Evolutionary conservation across 2,113 vertebrate genomes (phyloP), one percentile per base, ranked within the genome.

Genomic region (Spea multiplicata): DNA sequence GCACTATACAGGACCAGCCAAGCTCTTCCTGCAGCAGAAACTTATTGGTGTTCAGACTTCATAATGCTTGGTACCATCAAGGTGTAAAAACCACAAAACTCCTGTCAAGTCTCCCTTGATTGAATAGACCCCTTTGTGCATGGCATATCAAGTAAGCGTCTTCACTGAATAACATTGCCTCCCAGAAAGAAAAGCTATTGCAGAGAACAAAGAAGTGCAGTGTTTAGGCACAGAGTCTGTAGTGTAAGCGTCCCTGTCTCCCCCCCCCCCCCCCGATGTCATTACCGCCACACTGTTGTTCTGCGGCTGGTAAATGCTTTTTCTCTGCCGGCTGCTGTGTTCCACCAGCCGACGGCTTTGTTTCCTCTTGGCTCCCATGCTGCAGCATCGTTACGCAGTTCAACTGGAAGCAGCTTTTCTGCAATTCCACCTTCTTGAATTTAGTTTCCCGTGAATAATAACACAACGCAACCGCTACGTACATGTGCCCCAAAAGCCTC

Each of bases 401-500:
- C 53, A 66, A 30, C 65, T 12, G 45, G 48, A 75, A 66, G 65
- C 52, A 66, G 61, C 61, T 53, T 61, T 13, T 50, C 62, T 75
- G 62, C n/a, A 50, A 50, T 65, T 50, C 50, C 52, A 9, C 48
- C 73, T 74, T 74, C 55, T 64, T 61, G n/a, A 49, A 30, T 45
- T 76, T 72, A 67, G 52, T 52, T 48, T 45, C 59, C 55, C 44
- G 76, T 6, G 46, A 61, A 45, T 16, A 12, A 64, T 13, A 9
- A 30, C 47, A 62, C 44, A 44, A 49, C 12, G 47, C 8, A 71
- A 64, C 10, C 14, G 47, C 47, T 48, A 13, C 2, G 48, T 10
- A 64, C 64, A 59, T 47, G 57, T 16, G 47, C 47, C 12, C 44
- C 44, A 48, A 70, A 48, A 17, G 3, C 3, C 44, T 68, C 44